These are phyloP conservation scores for Agrotis puta DNA, from an alignment of 2,888 invertebrate genomes.

Conservation along the genomic window DNA sequence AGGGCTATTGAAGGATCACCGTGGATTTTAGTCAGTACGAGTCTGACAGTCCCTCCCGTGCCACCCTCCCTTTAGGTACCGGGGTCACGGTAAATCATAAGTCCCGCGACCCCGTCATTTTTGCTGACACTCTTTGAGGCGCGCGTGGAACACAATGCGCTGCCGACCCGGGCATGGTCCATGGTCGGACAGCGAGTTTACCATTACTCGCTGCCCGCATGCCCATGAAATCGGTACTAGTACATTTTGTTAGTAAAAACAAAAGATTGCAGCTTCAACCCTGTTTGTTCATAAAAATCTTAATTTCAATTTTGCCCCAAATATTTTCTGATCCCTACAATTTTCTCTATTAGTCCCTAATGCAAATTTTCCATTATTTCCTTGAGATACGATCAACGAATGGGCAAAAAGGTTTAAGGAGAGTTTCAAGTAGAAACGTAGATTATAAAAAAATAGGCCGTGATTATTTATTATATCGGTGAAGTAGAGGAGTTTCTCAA, in stretches of 20 bases:
- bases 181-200: no score
- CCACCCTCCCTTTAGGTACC: no score
- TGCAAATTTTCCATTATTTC: slow-evolving; percentile 44
- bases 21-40: no score
- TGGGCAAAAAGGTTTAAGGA: slow-evolving; percentile 19
- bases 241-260: neutral
- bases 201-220: no score
- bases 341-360: slow-evolving; percentile 52
- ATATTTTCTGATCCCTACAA: slow-evolving; percentile 13
- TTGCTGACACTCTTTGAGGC: no score
- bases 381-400: slow-evolving; percentile 26
- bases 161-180: no score
- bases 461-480: neutral
- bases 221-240: neutral
- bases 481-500: no score
- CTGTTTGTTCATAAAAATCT: slow-evolving; percentile 1
- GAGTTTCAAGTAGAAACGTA: slow-evolving; percentile 18
- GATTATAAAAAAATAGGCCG: slow-evolving; percentile 4
- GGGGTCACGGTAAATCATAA: no score
- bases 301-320: slow-evolving; percentile 8
- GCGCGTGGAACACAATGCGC: no score
- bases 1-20: no score
- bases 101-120: no score
- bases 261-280: neutral
- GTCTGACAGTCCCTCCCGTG: no score